Base-by-base conservation (phyloP, 2,888 invertebrate species). In the Cordylochernes scorpioides region DNA sequence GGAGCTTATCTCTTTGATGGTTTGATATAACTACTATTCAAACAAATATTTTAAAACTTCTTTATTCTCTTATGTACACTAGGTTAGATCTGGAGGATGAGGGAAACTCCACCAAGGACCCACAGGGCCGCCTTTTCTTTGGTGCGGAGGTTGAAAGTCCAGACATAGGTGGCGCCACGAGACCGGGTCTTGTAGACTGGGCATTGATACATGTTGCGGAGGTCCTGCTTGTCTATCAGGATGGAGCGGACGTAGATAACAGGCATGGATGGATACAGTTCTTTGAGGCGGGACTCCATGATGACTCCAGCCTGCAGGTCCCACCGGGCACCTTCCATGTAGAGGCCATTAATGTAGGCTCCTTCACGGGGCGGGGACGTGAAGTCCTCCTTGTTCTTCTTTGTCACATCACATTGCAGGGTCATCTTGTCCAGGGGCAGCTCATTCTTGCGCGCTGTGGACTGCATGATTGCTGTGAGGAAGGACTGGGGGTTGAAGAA, bases 401-500 rank as follows among this genome's bases (percentile, higher is more conserved):
- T 91, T 5, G 88, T 91, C 32, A 91, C 88, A 52, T 91, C 91
- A 52, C 84, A 86, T 48, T 86, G 82, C 12, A 91, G 59, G 51
- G 82, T 84, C 86, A 91, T 88, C 57, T 86, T 82, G 55, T 91
- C 88, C 25, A 91, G 59, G 0, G 88, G 88, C 44, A 86, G 60
- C 51, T 86, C 86, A 52, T 82, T 78, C 48, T 73, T 68, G 17
- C 88, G 63, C 1, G 88, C 88, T 17, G 86, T 86, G 46, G 82
- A 84, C 57, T 91, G 91, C 86, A 91, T 88, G 46, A 91, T 88
- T 27, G 91, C 88, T 1, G 91, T 91, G 33, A 91, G 57, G 45
- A 91, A 64, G 21, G 84, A 84, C 55, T 91, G 88, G 0, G 88
- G 91, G 54, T 91, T 91, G 59, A 91, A 91, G 57, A 91, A 84